phyloP scores from a whole-genome alignment of 1,140 invertebrate genomes.

The Dreissena polymorpha region DNA sequence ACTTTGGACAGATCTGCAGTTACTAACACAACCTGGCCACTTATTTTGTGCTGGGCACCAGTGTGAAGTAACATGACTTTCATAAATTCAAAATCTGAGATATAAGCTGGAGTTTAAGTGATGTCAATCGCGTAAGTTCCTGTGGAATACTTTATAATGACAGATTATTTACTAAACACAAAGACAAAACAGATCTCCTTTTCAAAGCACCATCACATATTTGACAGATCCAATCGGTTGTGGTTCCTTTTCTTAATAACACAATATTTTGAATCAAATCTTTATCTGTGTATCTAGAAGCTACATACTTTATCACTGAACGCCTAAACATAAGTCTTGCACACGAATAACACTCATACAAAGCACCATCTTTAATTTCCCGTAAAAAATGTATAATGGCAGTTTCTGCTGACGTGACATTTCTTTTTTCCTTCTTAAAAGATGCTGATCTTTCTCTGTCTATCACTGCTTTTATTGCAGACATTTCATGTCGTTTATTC shows the following conservation, averaged over 20 bases:
- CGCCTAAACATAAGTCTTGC: constrained; percentile 46
- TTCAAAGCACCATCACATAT: constrained; percentile 39
- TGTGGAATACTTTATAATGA: constrained; percentile 28
- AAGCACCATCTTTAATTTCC: constrained; percentile 31
- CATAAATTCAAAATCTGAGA: constrained; percentile 45
- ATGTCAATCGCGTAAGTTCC: constrained; percentile 21
- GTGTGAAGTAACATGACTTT: constrained; percentile 41
- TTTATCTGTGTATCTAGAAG: constrained; percentile 24
- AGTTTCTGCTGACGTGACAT: constrained; percentile 19
- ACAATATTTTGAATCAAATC: constrained; percentile 41
- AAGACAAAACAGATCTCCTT: constrained; percentile 21
- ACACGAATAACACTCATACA: constrained; percentile 47
- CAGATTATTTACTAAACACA: constrained; percentile 36
- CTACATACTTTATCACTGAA: constrained; percentile 33
- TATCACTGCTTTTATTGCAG: constrained; percentile 2
- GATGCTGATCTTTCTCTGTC: constrained; percentile 16
- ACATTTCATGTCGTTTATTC: constrained; percentile 26
- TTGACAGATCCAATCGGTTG: constrained; percentile 46
- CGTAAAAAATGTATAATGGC: constrained; percentile 36
- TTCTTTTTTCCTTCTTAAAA: constrained; percentile 26
- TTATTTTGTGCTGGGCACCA: constrained; percentile 36
- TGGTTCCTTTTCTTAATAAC: constrained; percentile 27
- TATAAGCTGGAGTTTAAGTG: constrained; percentile 37
- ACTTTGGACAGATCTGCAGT: constrained; percentile 39
- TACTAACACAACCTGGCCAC: constrained; percentile 40